A percentile compares a stretch with the other conserved stretches of the same genome.
These are phyloP conservation scores for Hyalella azteca DNA, from an alignment of 2,888 invertebrate genomes.

Conservation along the genomic window DNA sequence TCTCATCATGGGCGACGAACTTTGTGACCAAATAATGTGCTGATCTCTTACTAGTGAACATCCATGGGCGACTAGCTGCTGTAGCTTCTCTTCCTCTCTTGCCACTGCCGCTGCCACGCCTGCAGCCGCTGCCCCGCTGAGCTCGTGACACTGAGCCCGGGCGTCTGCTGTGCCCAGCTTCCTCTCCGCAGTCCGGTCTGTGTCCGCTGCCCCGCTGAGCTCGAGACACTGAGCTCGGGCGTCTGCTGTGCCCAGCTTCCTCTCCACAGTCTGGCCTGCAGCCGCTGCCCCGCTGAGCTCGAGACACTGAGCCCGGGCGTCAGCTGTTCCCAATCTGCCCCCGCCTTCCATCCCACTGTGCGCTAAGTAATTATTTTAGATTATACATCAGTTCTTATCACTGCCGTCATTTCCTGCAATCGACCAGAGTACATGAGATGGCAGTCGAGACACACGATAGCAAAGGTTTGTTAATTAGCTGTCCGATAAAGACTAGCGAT, in stretches of 20 bases:
- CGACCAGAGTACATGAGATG: too few relatives aligned
- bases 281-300: neutral
- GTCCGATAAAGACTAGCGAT: too few relatives aligned
- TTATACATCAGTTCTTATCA: too few relatives aligned
- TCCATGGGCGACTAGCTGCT: slow-evolving; percentile 16
- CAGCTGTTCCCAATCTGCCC: neutral
- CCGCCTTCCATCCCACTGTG: too few relatives aligned
- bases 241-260: neutral
- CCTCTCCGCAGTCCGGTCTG: neutral
- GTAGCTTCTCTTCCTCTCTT: neutral
- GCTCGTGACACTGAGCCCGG: neutral
- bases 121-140: neutral
- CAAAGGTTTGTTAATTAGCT: too few relatives aligned
- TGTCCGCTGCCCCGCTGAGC: neutral
- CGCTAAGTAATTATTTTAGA: neutral
- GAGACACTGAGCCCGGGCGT: neutral
- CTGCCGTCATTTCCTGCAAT: too few relatives aligned
- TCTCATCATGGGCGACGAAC: too few relatives aligned
- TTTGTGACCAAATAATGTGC: too few relatives aligned
- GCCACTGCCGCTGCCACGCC: neutral
- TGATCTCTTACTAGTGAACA: slow-evolving; percentile 6
- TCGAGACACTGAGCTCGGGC: neutral
- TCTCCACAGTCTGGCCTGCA: neutral
- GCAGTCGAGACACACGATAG: too few relatives aligned
- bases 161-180: neutral